These are phyloP conservation scores for Sebastiscus tertius DNA, from an alignment of 2,797 vertebrate species.

Conservation along the genomic window DNA sequence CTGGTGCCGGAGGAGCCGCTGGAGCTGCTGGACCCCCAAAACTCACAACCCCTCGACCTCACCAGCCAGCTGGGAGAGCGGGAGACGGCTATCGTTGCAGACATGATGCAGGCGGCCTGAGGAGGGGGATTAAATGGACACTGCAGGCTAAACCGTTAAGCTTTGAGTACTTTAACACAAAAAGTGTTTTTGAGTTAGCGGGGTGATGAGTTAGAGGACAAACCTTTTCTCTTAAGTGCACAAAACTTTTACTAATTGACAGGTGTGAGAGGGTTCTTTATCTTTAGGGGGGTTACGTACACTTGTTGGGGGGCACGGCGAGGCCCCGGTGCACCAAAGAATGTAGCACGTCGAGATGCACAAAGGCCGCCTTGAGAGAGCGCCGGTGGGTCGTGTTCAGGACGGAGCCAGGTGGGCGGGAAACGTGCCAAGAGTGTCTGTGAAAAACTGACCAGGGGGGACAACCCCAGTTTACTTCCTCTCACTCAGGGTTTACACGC, in stretches of 20 bases:
- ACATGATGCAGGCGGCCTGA: constrained; percentile 74
- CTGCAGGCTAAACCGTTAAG: background rate
- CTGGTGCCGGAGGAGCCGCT: constrained; percentile 58
- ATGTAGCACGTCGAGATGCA: constrained; percentile 63
- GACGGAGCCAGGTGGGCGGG: constrained; percentile 75
- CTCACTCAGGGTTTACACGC: constrained; percentile 46
- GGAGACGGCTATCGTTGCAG: constrained; percentile 74
- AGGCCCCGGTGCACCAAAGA: constrained; percentile 62
- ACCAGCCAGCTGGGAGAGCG: constrained; percentile 42
- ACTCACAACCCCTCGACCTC: constrained; percentile 51
- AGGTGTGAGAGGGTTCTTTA: background rate
- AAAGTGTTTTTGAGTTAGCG: background rate
- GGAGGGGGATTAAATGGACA: background rate
- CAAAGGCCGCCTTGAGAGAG: constrained; percentile 76
- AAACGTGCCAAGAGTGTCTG: constrained; percentile 62
- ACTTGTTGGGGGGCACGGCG: background rate
- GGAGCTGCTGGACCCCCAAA: constrained; percentile 44
- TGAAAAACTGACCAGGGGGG: constrained; percentile 8
- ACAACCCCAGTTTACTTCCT: constrained; percentile 27
- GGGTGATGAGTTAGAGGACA: background rate
- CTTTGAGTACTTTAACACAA: background rate
- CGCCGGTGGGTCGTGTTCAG: constrained; percentile 26
- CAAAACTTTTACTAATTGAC: background rate
- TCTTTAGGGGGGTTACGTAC: background rate
- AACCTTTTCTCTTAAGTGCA: constrained; percentile 1